Conservation (phyloP, 2,113 vertebrate genomes). For the Notarius quadriscutis region DNA sequence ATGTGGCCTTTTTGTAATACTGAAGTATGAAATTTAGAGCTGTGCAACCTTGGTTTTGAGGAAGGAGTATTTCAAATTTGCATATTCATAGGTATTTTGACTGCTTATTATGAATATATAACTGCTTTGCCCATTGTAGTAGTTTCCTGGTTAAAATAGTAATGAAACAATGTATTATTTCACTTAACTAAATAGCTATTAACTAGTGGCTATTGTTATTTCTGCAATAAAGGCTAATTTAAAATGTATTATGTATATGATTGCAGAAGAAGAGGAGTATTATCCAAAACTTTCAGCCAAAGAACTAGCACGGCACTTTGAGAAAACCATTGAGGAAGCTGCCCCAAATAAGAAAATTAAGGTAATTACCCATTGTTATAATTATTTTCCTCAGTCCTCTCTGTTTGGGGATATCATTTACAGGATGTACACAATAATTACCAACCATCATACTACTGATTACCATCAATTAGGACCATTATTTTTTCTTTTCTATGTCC, state of each 20-base stretch:
- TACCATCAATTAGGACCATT: not conserved
- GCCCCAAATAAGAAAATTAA: constrained; percentile 80
- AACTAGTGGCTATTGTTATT: not conserved
- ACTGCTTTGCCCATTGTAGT: not conserved
- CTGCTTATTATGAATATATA: not conserved
- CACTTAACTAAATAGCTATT: no score
- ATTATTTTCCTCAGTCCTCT: not conserved
- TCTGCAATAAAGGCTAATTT: not conserved
- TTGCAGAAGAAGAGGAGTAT: constrained; percentile 75
- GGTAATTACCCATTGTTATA: constrained; percentile 67
- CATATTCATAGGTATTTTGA: not conserved
- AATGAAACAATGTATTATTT: not conserved
- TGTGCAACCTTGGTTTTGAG: not conserved
- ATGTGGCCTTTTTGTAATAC: not conserved
- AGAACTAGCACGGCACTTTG: constrained; percentile 88
- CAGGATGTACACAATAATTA: not conserved
- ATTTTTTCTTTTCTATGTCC: not conserved
- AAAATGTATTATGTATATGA: constrained; percentile 46
- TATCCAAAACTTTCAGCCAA: constrained; percentile 83
- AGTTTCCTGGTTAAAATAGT: not conserved
- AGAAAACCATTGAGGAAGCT: constrained; percentile 83
- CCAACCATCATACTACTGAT: not conserved
- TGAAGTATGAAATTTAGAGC: not conserved
- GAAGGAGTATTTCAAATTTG: not conserved
- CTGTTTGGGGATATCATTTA: not conserved